phyloP scores from a whole-genome alignment of 2,113 vertebrate genomes.

The Phylloscopus whistleri region DNA sequence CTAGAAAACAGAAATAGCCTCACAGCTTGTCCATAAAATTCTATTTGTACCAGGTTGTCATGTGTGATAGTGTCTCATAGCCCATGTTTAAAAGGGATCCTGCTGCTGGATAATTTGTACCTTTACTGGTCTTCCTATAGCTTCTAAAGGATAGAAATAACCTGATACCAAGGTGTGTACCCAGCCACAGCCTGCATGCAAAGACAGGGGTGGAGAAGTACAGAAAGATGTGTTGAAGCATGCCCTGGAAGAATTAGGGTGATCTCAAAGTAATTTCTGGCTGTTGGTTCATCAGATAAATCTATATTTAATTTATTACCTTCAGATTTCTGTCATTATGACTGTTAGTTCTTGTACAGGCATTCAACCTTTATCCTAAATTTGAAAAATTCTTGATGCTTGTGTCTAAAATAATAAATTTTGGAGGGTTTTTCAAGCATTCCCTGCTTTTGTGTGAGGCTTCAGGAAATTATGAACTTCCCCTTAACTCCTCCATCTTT shows the following conservation, averaged over 20 bases:
- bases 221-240: not conserved
- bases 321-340: not conserved
- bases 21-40: not conserved
- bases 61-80: not conserved
- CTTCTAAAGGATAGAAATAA: not conserved
- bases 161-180: not conserved
- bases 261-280: not conserved
- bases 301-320: not conserved
- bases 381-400: not conserved
- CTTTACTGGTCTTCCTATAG: not conserved
- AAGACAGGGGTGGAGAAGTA: not conserved
- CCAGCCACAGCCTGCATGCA: not conserved
- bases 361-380: not conserved
- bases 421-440: not conserved
- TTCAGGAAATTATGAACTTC: not conserved
- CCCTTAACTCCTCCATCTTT: not conserved
- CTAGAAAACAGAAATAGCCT: not conserved
- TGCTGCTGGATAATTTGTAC: not conserved
- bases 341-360: not conserved
- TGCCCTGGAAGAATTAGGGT: not conserved
- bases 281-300: not conserved
- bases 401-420: not conserved
- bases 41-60: not conserved
- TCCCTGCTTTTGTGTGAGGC: not conserved
- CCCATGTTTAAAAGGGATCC: not conserved